Percentiles rank a stretch among this genome's conserved stretches.
phyloP scores from a whole-genome alignment of 35 echinoderm and acorn worm genomes.

The Apostichopus californicus region DNA sequence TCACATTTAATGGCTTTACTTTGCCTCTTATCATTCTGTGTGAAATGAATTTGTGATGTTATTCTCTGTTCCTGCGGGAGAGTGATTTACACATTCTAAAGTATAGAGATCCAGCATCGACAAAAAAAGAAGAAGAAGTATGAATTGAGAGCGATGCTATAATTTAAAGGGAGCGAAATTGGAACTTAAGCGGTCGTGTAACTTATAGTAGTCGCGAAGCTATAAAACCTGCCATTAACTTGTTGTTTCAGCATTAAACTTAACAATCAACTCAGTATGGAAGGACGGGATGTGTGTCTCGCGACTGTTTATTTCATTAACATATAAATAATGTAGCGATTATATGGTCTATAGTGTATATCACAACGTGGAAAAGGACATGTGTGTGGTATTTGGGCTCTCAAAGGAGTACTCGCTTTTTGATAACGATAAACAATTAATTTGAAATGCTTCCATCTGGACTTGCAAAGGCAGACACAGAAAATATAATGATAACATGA shows the following conservation, averaged over 20 bases:
- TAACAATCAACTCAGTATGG: background rate
- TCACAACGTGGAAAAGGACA: too few species aligned
- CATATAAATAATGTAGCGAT: conserved; percentile 33
- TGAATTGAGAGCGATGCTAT: background rate
- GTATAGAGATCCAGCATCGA: background rate
- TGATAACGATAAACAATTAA: conserved; percentile 8
- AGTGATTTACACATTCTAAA: too few species aligned
- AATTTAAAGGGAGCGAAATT: background rate
- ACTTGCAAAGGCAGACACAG: too few species aligned
- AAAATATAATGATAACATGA: too few species aligned
- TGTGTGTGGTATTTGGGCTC: background rate
- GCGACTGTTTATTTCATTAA: conserved; percentile 42
- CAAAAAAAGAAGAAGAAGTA: background rate
- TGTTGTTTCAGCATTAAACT: conserved; percentile 17
- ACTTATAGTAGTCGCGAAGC: background rate
- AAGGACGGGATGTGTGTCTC: background rate
- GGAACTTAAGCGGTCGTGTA: background rate
- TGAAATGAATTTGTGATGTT: too few species aligned
- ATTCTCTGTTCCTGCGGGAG: too few species aligned
- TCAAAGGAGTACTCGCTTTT: background rate
- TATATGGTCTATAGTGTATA: too few species aligned
- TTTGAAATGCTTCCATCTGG: background rate
- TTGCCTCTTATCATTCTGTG: too few species aligned
- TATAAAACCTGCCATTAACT: conserved; percentile 33
- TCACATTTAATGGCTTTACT: too few species aligned